Base-by-base conservation (phyloP, 2,113 vertebrate genomes). In the Mormoops blainvillei region DNA sequence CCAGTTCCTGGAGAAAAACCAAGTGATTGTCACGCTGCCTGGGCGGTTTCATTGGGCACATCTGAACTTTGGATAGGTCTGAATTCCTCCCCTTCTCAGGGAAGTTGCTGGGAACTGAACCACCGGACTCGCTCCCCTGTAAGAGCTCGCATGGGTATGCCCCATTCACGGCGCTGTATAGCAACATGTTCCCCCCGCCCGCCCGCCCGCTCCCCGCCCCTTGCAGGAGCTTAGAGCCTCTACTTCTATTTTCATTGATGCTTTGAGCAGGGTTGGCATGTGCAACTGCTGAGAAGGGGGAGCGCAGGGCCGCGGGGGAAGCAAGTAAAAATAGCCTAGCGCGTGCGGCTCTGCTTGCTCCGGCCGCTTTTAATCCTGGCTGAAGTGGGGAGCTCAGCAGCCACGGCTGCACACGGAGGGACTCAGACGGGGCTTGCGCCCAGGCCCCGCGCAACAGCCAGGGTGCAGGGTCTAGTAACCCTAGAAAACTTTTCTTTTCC, bases 261-360 rank as follows among this genome's bases (percentile, higher is more conserved):
- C 92, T 94, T 97, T 87, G 70, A 97, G 87, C 94, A 95, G 92
- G 95, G 95, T 87, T 95, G 96, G 97, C 96, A 82, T 95, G 97
- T 97, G 97, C 96, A 73, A 87, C 96, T 67, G 94, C 96, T 67
- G 58, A 84, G 96, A 87, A 89, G 87, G 80, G 87, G 86, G 94
- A 94, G 95, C 58, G 19, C 33, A 0, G 93, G 93, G 77, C 83
- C 4, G 87, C 65, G 94, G 90, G 94, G 96, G 96, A 92, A 94
- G 94, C 90, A 77, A 97, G 96, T 97, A 97, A 98, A 98, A 98
- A 98, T 98, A 97, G 97, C 96, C 95, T 73, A 87, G 93, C 95
- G 87, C 54, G 67, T 45, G 18, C 8, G 5, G 54, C 89, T 76
- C 96, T 73, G 92, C 96, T 89, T 85, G 80, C 97, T 88, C 91